Evolutionary conservation across 2,797 vertebrate genomes (phyloP).

Genomic region (Takifugu ocellatus): DNA sequence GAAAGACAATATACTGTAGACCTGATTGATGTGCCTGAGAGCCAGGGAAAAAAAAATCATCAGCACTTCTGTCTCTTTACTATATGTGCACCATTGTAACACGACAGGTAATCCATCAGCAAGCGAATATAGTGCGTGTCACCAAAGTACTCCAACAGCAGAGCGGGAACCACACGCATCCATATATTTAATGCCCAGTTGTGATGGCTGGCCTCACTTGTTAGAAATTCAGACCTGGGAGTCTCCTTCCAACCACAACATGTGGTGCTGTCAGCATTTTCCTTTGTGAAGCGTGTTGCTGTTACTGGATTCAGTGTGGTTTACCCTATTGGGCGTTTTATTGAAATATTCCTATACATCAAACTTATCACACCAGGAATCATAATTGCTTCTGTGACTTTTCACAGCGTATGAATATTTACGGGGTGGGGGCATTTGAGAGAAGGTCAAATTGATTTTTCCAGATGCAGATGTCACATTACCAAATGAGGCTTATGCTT

Average conservation of each 20-base stretch:
- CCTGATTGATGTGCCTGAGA: slow-evolving; percentile 43
- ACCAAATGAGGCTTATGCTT: slow-evolving; percentile 52
- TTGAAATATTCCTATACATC: slow-evolving; percentile 23
- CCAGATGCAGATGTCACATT: slow-evolving; percentile 21
- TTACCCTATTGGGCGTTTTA: slow-evolving; percentile 6
- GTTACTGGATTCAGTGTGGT: slow-evolving; percentile 7
- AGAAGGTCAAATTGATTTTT: slow-evolving; percentile 24
- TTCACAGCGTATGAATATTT: slow-evolving; percentile 27
- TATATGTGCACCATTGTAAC: slow-evolving; percentile 39
- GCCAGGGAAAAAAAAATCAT: slow-evolving; percentile 54
- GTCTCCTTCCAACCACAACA: slow-evolving; percentile 22
- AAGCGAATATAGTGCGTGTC: slow-evolving; percentile 57
- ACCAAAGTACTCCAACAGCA: slow-evolving; percentile 44
- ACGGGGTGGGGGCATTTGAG: slow-evolving; percentile 17
- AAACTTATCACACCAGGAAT: slow-evolving; percentile 13
- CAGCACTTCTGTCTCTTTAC: slow-evolving; percentile 64
- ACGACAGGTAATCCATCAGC: slow-evolving; percentile 65
- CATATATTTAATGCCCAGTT: slow-evolving; percentile 46
- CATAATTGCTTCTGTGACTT: slow-evolving; percentile 21
- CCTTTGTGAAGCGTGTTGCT: neutral
- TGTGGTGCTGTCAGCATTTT: slow-evolving; percentile 2
- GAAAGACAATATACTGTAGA: slow-evolving; percentile 14
- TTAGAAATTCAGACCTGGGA: slow-evolving; percentile 32
- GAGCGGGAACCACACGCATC: slow-evolving; percentile 41
- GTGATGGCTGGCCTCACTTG: slow-evolving; percentile 32